These are phyloP conservation scores for Neolamprologus modestus DNA, from an alignment of 2,113 vertebrate genomes.

Conservation along the genomic window DNA sequence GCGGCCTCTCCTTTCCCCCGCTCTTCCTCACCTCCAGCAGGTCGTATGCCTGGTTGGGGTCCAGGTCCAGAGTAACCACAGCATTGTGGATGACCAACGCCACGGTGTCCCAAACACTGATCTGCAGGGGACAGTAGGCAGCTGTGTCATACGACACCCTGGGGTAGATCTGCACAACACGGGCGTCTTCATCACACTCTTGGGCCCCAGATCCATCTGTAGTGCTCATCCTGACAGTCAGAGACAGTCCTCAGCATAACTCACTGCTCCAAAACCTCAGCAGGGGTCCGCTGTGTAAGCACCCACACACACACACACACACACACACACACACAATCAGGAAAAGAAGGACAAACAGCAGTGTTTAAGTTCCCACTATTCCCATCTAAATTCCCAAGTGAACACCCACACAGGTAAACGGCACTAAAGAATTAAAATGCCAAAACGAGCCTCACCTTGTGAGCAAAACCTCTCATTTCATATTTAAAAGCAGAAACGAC, in stretches of 20 bases:
- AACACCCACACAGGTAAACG: not conserved
- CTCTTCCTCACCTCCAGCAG: conserved; percentile 82
- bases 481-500: not conserved
- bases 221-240: conserved; percentile 81
- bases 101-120: conserved; percentile 71
- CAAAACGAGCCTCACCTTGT: conserved; percentile 21
- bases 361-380: not conserved
- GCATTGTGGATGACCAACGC: conserved; percentile 74
- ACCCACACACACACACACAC: not conserved
- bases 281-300: conserved; percentile 53
- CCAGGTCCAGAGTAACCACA: conserved; percentile 70
- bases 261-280: conserved; percentile 6
- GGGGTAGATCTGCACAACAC: conserved; percentile 81
- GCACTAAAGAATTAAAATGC: not conserved
- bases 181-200: conserved; percentile 56
- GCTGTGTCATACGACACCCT: conserved; percentile 60
- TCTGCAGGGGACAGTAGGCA: conserved; percentile 74
- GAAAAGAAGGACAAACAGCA: not conserved
- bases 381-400: not conserved
- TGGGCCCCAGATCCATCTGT: conserved; percentile 61
- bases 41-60: conserved; percentile 66
- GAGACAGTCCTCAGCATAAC: conserved; percentile 73
- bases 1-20: conserved; percentile 71
- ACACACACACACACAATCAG: not conserved
- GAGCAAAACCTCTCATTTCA: not conserved